Evolutionary conservation across 2,113 vertebrate genomes (phyloP), one percentile per base, ranked within the genome.

Genomic region (Sebastes schlegelii): DNA sequence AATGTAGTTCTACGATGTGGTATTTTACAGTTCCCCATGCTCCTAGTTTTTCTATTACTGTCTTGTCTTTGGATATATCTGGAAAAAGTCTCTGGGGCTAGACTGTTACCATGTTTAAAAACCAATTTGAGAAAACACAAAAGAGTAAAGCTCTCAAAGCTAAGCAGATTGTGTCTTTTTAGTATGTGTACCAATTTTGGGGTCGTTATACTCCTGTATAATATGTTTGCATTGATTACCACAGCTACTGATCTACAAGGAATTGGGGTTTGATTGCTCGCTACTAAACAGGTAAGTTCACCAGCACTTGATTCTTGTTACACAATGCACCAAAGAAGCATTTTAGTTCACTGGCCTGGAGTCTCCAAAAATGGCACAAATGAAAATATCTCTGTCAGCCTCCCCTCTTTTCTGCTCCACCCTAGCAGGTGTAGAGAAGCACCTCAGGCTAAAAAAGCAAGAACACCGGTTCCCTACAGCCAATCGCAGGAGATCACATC

Each of bases 401-500:
- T 54, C 14, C 26, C 14, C 49, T 48, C 23, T 51, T 16, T 34
- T 77, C 45, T 70, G 40, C 63, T 71, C 42, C 74, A 49, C 40
- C 68, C 8, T 55, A 17, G 23, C 73, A 68, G 60, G 77, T 86
- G 57, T 61, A n/a, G 13, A 40, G 14, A 55, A 52, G 46, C 1
- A 42, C 67, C 67, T 61, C 6, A 0, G 21, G 67, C 10, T 11
- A 19, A 70, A 82, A 34, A 71, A 21, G 63, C 63, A 66, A 45
- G 26, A 77, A 17, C 14, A 4, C 34, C 16, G 3, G 55, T 4
- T 72, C 6, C 57, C 34, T 48, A 2, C 61, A 75, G 57, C 40
- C 46, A 60, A 23, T 77, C 71, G 21, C n/a, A 10, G 4, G 45
- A 5, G 54, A 66, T 82, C 60, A 72, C 61, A 58, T 68, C 40